A percentile compares a stretch with the other conserved stretches of the same genome.
Conservation (phyloP, 2,113 vertebrate species). For the Thamnophis sirtalis region DNA sequence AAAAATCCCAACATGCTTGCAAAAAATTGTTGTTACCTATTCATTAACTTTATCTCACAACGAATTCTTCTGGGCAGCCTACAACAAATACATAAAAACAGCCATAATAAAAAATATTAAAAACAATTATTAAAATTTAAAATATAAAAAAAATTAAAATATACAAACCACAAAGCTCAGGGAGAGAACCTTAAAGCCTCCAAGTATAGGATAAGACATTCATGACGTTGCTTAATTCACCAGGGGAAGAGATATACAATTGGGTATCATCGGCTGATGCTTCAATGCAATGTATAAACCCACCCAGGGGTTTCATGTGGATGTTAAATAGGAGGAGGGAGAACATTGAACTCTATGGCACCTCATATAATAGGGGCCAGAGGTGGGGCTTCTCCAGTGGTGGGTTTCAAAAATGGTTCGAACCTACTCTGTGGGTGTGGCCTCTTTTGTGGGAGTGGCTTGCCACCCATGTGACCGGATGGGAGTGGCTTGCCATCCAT, state of each 20-base stretch:
- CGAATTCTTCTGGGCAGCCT: neutral
- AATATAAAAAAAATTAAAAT: too few species aligned
- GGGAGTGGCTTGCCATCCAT: too few species aligned
- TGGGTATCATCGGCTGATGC: neutral
- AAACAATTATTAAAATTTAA: too few species aligned
- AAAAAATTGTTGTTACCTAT: neutral
- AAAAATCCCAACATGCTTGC: neutral
- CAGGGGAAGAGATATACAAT: neutral
- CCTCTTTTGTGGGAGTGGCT: too few species aligned
- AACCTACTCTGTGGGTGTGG: too few species aligned
- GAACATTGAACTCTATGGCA: neutral
- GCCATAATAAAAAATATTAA: neutral
- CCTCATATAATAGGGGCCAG: neutral
- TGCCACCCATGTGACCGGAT: too few species aligned
- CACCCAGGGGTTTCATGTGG: neutral
- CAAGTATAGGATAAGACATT: neutral
- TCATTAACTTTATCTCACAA: neutral
- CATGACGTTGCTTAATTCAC: neutral
- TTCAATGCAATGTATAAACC: neutral
- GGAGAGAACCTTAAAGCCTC: neutral
- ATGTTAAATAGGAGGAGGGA: neutral
- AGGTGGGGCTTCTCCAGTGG: neutral
- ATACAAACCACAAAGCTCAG: too few species aligned
- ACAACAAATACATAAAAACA: neutral
- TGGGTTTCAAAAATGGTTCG: too few species aligned